Conservation (phyloP, 2,888 invertebrate genomes). For the Aleiodes testaceus region DNA sequence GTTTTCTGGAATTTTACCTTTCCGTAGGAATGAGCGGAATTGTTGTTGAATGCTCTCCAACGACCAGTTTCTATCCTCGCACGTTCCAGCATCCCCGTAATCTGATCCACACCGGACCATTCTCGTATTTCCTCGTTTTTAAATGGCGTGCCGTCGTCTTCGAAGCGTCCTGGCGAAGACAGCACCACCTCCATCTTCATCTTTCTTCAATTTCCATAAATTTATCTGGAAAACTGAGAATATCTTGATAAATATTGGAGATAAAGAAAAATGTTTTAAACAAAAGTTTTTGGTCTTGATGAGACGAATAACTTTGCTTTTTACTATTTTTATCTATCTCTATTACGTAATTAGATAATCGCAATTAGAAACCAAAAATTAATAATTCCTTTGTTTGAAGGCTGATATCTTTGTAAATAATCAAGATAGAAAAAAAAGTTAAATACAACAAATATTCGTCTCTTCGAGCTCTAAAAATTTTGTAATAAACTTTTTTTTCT, state of each 20-base stretch:
- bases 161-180: constrained; percentile 59
- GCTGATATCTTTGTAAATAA: too few relatives aligned
- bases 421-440: too few relatives aligned
- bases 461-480: too few relatives aligned
- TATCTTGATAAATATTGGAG: not conserved
- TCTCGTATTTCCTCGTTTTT: constrained; percentile 76
- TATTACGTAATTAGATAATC: too few relatives aligned
- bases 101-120: constrained; percentile 75
- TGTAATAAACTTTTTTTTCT: too few relatives aligned
- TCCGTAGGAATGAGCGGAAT: constrained; percentile 74
- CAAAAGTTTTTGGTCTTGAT: not conserved
- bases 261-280: not conserved
- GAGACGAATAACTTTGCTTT: too few relatives aligned
- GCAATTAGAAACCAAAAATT: too few relatives aligned
- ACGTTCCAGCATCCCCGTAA: constrained; percentile 75
- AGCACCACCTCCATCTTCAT: constrained; percentile 63
- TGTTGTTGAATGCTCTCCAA: constrained; percentile 74
- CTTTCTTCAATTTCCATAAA: constrained; percentile 15
- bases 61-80: constrained; percentile 76
- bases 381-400: too few relatives aligned
- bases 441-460: too few relatives aligned
- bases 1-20: constrained; percentile 72
- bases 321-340: too few relatives aligned
- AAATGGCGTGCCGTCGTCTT: constrained; percentile 69
- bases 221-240: constrained; percentile 2